phyloP scores from a whole-genome alignment of 2,888 invertebrate species.

The Mactromeris polynyma region DNA sequence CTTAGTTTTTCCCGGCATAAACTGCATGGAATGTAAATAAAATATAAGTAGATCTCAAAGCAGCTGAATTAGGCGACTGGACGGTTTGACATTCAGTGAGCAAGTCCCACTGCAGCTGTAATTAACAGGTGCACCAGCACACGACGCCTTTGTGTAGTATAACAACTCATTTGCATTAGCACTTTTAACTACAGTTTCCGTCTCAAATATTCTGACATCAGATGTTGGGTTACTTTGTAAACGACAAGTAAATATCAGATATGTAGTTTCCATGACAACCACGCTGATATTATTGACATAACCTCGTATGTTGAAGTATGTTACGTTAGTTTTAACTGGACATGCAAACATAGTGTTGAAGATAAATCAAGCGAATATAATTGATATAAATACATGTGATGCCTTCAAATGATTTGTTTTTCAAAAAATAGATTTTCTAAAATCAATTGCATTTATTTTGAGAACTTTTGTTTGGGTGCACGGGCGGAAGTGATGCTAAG shows the following conservation, averaged over 20 bases:
- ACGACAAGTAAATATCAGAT: neutral
- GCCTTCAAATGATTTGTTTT: no score
- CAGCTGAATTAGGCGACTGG: neutral
- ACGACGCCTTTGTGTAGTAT: neutral
- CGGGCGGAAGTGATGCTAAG: no score
- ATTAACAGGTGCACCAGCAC: neutral
- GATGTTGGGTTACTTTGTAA: neutral
- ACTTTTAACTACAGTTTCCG: neutral
- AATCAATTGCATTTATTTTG: no score
- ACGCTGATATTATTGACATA: neutral
- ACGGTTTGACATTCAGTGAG: neutral
- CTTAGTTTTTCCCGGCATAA: no score
- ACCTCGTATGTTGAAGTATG: neutral
- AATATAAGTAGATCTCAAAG: neutral
- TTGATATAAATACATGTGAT: no score
- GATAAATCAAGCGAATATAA: no score
- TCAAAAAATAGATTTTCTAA: no score
- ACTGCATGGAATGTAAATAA: no score
- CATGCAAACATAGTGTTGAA: no score
- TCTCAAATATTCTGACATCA: neutral
- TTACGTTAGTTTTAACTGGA: neutral
- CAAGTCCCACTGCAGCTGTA: neutral
- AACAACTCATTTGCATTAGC: neutral
- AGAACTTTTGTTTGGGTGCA: no score
- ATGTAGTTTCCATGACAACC: neutral